phyloP scores from a whole-genome alignment of 1,140 invertebrate genomes.

The Leptonema lineaticorne region DNA sequence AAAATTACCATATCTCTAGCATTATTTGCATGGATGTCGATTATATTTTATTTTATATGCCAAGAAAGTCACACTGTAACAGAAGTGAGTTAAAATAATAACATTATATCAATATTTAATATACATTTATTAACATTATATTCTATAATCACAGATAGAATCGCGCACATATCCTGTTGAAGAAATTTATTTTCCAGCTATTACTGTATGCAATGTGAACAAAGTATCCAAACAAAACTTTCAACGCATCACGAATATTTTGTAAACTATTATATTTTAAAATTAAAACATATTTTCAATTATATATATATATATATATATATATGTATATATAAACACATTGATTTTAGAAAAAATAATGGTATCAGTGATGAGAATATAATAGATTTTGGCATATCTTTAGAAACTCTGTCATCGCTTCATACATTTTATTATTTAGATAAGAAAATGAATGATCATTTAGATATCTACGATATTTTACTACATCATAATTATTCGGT shows the following conservation, averaged over 20 bases:
- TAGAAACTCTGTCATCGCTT: constrained; percentile 25
- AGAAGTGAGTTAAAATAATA: background rate
- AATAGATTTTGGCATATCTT: constrained; percentile 25
- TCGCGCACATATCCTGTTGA: constrained; percentile 24
- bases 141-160: constrained; percentile 28
- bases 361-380: constrained; percentile 18
- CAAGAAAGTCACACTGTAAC: constrained; percentile 13
- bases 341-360: constrained; percentile 24
- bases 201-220: constrained; percentile 38
- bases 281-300: background rate
- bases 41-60: background rate
- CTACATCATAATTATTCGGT: constrained; percentile 30
- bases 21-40: background rate
- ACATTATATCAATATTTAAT: background rate
- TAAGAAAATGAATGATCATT: constrained; percentile 20
- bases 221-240: constrained; percentile 37
- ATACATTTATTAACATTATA: background rate
- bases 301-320: background rate
- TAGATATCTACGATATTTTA: constrained; percentile 29
- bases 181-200: constrained; percentile 30
- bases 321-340: constrained; percentile 12
- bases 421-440: constrained; percentile 27
- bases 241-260: constrained; percentile 23
- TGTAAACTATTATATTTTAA: constrained; percentile 22
- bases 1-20: background rate